A percentile compares a stretch with the other conserved stretches of the same genome.
Conservation (phyloP, 1,140 invertebrate genomes). For the Drosophila chauvacae region DNA sequence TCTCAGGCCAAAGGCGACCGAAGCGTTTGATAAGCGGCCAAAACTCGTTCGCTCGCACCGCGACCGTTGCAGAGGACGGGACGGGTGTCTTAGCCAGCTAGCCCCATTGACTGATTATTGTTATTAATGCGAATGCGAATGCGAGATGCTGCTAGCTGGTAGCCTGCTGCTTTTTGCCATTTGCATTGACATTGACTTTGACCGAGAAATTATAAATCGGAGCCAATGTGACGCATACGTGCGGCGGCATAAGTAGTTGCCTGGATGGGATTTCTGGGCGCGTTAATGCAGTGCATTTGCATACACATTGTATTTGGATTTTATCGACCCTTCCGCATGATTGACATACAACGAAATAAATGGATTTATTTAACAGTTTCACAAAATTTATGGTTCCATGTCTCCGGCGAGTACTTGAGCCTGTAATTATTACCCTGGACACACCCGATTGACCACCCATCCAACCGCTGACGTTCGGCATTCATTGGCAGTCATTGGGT, state of each 20-base stretch:
- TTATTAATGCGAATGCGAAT: slow-evolving; percentile 63
- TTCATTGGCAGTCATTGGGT: slow-evolving; percentile 59
- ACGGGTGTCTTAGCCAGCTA: slow-evolving; percentile 33
- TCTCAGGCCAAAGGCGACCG: slow-evolving; percentile 47
- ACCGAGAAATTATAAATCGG: slow-evolving; percentile 79
- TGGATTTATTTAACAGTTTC: slow-evolving; percentile 2
- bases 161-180: slow-evolving; percentile 60
- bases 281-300: slow-evolving; percentile 15
- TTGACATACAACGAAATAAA: slow-evolving; percentile 16
- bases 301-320: slow-evolving; percentile 5
- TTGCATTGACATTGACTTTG: slow-evolving; percentile 84
- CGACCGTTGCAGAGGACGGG: slow-evolving; percentile 45
- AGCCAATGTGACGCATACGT: slow-evolving; percentile 72
- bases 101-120: slow-evolving; percentile 53
- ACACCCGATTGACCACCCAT: slow-evolving; percentile 21
- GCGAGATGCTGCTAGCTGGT: slow-evolving; percentile 34
- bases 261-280: slow-evolving; percentile 12
- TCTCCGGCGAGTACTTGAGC: slow-evolving; percentile 22
- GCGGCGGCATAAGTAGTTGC: slow-evolving; percentile 2
- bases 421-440: slow-evolving; percentile 25
- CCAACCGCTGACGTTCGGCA: slow-evolving; percentile 18
- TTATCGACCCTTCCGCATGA: slow-evolving; percentile 3
- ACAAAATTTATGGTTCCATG: slow-evolving; percentile 8
- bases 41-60: slow-evolving; percentile 64
- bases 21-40: slow-evolving; percentile 59